phyloP scores from a whole-genome alignment of 2,797 vertebrate species.

The Hoplostethus mediterraneus region DNA sequence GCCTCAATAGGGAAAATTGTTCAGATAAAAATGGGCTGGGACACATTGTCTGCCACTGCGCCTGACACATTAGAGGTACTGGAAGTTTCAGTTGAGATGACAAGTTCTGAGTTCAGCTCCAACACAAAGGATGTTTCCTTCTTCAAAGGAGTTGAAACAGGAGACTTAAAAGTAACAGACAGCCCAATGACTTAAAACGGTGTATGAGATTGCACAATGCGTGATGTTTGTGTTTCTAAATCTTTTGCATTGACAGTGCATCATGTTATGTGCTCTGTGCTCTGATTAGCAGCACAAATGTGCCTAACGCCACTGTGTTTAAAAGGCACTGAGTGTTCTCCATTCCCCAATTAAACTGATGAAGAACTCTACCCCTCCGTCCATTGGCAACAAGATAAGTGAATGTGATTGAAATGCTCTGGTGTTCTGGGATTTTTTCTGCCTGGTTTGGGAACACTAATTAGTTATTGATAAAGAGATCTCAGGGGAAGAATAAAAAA shows the following conservation, averaged over 20 bases:
- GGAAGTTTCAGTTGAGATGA: constrained; percentile 77
- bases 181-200: constrained; percentile 67
- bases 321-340: constrained; percentile 46
- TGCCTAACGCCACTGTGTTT: constrained; percentile 48
- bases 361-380: constrained; percentile 56
- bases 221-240: constrained; percentile 55
- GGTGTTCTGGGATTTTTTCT: constrained; percentile 54
- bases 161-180: constrained; percentile 73
- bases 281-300: constrained; percentile 68
- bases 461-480: constrained; percentile 74
- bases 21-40: constrained; percentile 72
- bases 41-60: constrained; percentile 66
- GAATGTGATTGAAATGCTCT: constrained; percentile 58
- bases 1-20: constrained; percentile 63
- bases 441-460: constrained; percentile 63
- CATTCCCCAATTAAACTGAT: constrained; percentile 52
- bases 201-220: constrained; percentile 70
- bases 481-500: constrained; percentile 22
- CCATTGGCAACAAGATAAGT: constrained; percentile 45
- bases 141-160: constrained; percentile 66
- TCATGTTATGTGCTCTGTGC: constrained; percentile 64
- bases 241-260: constrained; percentile 57
- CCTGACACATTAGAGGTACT: constrained; percentile 75
- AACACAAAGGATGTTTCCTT: constrained; percentile 67
- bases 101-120: constrained; percentile 76